Percentiles rank a stretch among this genome's conserved stretches.
These are phyloP conservation scores for Linnaemya tessellans DNA, from an alignment of 2,888 invertebrate species.

Conservation along the genomic window DNA sequence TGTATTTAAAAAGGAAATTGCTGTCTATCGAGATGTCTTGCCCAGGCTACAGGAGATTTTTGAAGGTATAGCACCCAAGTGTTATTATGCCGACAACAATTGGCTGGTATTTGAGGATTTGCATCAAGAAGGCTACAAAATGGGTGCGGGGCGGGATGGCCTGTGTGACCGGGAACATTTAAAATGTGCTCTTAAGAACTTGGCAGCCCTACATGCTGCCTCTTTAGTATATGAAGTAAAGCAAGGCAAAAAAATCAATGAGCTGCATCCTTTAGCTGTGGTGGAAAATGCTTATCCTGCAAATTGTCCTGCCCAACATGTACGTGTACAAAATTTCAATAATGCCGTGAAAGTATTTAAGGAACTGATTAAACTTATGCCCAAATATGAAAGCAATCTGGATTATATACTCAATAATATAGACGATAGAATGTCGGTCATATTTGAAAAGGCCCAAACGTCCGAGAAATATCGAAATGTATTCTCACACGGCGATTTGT, in stretches of 20 bases:
- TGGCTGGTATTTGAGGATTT: slow-evolving; percentile 84
- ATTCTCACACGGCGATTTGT: slow-evolving; percentile 83
- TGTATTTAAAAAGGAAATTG: slow-evolving; percentile 84
- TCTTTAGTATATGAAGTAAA: slow-evolving; percentile 82
- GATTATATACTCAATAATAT: slow-evolving; percentile 77
- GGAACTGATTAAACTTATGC: slow-evolving; percentile 78
- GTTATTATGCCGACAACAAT: slow-evolving; percentile 82
- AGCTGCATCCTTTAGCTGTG: slow-evolving; percentile 78
- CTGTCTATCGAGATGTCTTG: slow-evolving; percentile 83
- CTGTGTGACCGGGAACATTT: slow-evolving; percentile 82
- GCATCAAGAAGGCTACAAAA: slow-evolving; percentile 77
- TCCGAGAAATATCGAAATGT: slow-evolving; percentile 82
- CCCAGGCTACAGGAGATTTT: slow-evolving; percentile 80
- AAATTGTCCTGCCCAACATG: slow-evolving; percentile 74
- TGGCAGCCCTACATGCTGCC: slow-evolving; percentile 83
- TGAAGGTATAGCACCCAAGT: slow-evolving; percentile 80
- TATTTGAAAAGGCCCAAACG: slow-evolving; percentile 80
- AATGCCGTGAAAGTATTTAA: slow-evolving; percentile 79
- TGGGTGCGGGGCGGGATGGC: slow-evolving; percentile 78
- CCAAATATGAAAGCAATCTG: slow-evolving; percentile 78
- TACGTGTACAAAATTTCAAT: slow-evolving; percentile 78
- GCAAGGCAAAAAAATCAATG: slow-evolving; percentile 73
- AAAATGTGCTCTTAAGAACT: slow-evolving; percentile 80
- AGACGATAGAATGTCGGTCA: slow-evolving; percentile 74
- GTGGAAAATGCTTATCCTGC: slow-evolving; percentile 82